Evolutionary conservation across 2,888 invertebrate species (phyloP), one percentile per base, ranked within the genome.

Genomic region (Tiphia femorata): DNA sequence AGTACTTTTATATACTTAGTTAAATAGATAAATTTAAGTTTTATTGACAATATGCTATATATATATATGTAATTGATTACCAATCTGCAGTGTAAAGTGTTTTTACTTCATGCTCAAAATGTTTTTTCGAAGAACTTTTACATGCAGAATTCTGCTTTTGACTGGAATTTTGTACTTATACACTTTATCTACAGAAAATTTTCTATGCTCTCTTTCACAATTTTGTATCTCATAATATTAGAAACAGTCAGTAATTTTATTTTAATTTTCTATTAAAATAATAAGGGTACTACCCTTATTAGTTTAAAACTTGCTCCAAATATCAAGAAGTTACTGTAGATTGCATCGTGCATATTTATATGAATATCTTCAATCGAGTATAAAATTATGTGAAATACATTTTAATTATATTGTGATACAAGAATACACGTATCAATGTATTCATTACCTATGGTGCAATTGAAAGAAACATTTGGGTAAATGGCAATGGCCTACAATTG

Each of bases 401-500:
- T 33, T 20, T 33, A 10, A 44, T 30, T 25, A 42, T 7, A 37
- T 50, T 62, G 62, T 71, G 60, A 73, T 66, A 67, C 37, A 25
- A 14, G 43, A 62, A 61, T 67, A 56, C 53, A 62, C 49, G 8
- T 20, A 23, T 43, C 10, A 20, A 17, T 61, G 58, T 58, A 49
- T 55, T 64, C 21, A n/a, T 41, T 40, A 51, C 55, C 41, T 48
- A 35, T 49, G 56, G 64, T 63, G 64, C 66, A 66, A 72, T 66
- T 16, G 5, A 6, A n/a, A n/a, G n/a, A n/a, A n/a, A n/a, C n/a
- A n/a, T n/a, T n/a, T n/a, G n/a, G n/a, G n/a, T n/a, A n/a, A n/a
- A n/a, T n/a, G n/a, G n/a, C n/a, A n/a, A 33, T 1, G n/a, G 42
- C 42, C 35, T 46, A 37, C n/a, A 7, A 29, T 38, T 40, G 7